These are phyloP conservation scores for Ivindomyrus marchei DNA, from an alignment of 2,113 vertebrate genomes.

Conservation along the genomic window DNA sequence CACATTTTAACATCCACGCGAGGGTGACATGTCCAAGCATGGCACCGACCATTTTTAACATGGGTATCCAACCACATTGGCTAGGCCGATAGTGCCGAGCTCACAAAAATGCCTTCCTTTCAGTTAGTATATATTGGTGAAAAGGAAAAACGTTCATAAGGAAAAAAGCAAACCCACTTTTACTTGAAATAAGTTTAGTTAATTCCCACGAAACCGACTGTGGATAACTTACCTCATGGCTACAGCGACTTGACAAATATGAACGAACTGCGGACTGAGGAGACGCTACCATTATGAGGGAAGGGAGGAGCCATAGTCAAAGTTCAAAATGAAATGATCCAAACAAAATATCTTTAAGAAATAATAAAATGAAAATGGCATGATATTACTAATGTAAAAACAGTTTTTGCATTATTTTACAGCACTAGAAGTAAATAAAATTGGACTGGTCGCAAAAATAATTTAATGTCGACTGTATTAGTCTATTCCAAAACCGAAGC, in stretches of 20 bases:
- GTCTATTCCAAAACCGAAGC: not conserved
- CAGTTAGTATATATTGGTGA: not conserved
- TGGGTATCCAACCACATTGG: not conserved
- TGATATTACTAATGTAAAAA: not conserved
- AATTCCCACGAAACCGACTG: constrained; percentile 19
- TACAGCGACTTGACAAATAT: constrained; percentile 61
- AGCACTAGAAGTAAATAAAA: not conserved
- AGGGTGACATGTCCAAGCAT: not conserved
- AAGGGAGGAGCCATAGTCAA: constrained; percentile 43
- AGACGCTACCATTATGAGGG: constrained; percentile 54
- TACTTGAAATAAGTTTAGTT: not conserved
- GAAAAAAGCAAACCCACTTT: not conserved
- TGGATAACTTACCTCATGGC: constrained; percentile 60
- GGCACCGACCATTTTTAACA: not conserved
- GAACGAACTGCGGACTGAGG: constrained; percentile 31
- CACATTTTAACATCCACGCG: not conserved
- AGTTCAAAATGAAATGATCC: not conserved
- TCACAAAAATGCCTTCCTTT: not conserved
- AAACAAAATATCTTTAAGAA: not conserved
- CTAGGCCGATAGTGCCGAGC: not conserved
- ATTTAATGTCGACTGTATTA: not conserved
- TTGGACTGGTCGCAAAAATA: not conserved
- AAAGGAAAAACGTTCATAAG: not conserved
- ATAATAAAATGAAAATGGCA: not conserved
- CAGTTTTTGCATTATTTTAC: not conserved